These are phyloP conservation scores for Dusona sp. DNA, from an alignment of 2,888 invertebrate genomes.

Conservation along the genomic window DNA sequence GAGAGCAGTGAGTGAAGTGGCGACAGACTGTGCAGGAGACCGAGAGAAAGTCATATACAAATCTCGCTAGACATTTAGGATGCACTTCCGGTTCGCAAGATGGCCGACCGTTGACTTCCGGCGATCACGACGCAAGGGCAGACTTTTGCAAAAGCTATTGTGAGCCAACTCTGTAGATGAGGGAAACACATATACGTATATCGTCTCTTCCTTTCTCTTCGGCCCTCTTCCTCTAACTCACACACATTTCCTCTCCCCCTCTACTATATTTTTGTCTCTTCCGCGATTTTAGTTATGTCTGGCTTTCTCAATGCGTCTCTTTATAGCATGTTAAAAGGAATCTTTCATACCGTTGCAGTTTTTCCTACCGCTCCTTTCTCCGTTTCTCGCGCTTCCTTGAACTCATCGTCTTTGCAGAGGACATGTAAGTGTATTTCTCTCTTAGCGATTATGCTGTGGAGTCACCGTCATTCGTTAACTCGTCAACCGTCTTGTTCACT, in stretches of 20 bases:
- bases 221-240: conserved; percentile 45
- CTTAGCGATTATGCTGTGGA: conserved; percentile 7
- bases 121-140: conserved; percentile 70
- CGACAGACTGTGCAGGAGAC: conserved; percentile 55
- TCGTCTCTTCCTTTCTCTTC: conserved; percentile 28
- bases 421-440: conserved; percentile 12
- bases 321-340: conserved; percentile 35
- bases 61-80: conserved; percentile 81
- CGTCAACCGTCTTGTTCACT: neutral
- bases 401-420: conserved; percentile 40
- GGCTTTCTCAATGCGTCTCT: conserved; percentile 52
- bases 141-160: conserved; percentile 77
- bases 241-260: neutral
- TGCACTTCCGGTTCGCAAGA: conserved; percentile 81
- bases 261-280: conserved; percentile 24
- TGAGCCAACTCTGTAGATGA: conserved; percentile 72
- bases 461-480: neutral
- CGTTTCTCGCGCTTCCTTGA: conserved; percentile 6
- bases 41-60: conserved; percentile 74
- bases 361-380: conserved; percentile 29
- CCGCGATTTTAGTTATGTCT: conserved; percentile 42
- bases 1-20: conserved; percentile 53
- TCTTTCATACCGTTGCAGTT: conserved; percentile 20
- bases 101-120: conserved; percentile 81
- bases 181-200: conserved; percentile 36